These are phyloP conservation scores for Meliscaeva auricollis DNA, from an alignment of 2,888 invertebrate genomes.

Conservation along the genomic window DNA sequence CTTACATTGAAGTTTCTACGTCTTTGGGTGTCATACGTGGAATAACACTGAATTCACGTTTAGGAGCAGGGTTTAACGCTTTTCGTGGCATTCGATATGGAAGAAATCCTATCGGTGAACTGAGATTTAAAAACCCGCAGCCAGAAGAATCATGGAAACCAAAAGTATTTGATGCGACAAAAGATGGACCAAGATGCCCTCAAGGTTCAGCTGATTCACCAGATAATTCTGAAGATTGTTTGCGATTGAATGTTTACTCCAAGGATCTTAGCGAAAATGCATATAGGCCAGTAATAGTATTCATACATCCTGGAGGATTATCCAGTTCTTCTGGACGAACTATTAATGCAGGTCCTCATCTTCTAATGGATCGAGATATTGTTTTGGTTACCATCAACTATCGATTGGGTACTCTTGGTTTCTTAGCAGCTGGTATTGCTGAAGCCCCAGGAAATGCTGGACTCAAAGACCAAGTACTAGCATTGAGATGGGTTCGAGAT, in stretches of 20 bases:
- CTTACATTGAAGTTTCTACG: conserved; percentile 78
- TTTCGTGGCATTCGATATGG: conserved; percentile 83
- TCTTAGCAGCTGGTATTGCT: conserved; percentile 87
- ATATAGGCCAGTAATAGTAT: conserved; percentile 86
- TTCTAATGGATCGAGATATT: conserved; percentile 87
- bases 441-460: conserved; percentile 89
- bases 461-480: conserved; percentile 89
- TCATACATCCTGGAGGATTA: conserved; percentile 88
- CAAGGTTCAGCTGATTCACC: conserved; percentile 80
- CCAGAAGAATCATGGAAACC: conserved; percentile 84
- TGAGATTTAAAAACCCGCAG: conserved; percentile 83
- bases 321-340: conserved; percentile 86
- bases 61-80: conserved; percentile 79
- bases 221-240: conserved; percentile 85
- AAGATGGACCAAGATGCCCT: conserved; percentile 86
- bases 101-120: conserved; percentile 79
- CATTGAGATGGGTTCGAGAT: conserved; percentile 87
- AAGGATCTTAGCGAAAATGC: conserved; percentile 77
- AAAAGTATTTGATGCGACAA: conserved; percentile 85
- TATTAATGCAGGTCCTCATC: conserved; percentile 84
- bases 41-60: conserved; percentile 78
- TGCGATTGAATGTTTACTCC: conserved; percentile 86
- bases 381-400: conserved; percentile 88
- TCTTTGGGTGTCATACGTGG: conserved; percentile 80
- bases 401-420: conserved; percentile 85